A percentile compares a stretch with the other conserved stretches of the same genome.
phyloP scores from a whole-genome alignment of 2,113 vertebrate genomes.

The Solea solea region DNA sequence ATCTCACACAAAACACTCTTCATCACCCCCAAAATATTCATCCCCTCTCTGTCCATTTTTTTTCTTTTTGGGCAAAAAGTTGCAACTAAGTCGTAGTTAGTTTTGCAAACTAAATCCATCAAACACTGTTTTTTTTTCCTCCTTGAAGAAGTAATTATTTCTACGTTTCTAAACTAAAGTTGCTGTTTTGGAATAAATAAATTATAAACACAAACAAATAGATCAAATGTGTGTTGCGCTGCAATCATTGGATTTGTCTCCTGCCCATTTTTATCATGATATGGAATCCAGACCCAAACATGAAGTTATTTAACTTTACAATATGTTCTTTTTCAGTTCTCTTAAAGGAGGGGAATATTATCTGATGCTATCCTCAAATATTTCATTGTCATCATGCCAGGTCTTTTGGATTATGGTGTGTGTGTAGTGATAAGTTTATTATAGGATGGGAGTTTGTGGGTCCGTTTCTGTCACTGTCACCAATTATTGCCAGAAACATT shows the following conservation, averaged over 20 bases:
- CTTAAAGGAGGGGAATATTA: no score
- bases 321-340: no score
- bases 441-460: no score
- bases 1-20: constrained; percentile 36
- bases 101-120: constrained; percentile 60
- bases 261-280: constrained; percentile 18
- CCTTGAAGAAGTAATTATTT: constrained; percentile 21
- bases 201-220: constrained; percentile 12
- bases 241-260: constrained; percentile 6
- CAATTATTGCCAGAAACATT: no score
- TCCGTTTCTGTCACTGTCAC: no score
- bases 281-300: constrained; percentile 13
- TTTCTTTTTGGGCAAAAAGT: constrained; percentile 30
- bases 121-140: constrained; percentile 33
- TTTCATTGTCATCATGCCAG: no score
- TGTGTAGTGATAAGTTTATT: no score
- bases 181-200: constrained; percentile 15
- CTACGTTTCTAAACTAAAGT: constrained; percentile 25
- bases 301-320: no score
- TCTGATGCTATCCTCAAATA: no score
- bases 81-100: constrained; percentile 31
- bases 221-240: background rate
- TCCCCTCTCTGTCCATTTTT: constrained; percentile 21
- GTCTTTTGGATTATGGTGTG: no score
- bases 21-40: constrained; percentile 51